A percentile compares a stretch with the other conserved stretches of the same genome.
Evolutionary conservation across 2,797 vertebrate species (phyloP).

Genomic region (Trematomus bernacchii): DNA sequence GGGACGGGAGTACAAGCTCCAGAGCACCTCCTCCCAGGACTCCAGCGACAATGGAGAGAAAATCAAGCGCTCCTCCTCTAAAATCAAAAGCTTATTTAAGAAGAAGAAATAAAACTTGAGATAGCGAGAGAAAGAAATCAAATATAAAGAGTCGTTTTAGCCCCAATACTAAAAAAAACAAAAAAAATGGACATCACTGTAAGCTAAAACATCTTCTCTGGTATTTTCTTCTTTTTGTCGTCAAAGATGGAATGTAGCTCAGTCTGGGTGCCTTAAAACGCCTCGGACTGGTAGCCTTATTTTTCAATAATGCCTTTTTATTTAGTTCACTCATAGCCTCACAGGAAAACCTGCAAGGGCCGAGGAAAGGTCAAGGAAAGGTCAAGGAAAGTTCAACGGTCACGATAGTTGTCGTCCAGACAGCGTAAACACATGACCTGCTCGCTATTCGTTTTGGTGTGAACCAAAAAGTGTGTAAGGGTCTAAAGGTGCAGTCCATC

Average conservation of each 20-base stretch:
- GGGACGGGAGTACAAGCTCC: constrained; percentile 89
- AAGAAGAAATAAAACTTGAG: constrained; percentile 88
- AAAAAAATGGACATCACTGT: constrained; percentile 71
- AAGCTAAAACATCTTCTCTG: constrained; percentile 80
- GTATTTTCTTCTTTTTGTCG: constrained; percentile 72
- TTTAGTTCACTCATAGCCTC: constrained; percentile 83
- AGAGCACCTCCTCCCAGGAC: constrained; percentile 92
- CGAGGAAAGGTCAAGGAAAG: constrained; percentile 64
- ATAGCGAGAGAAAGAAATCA: constrained; percentile 39
- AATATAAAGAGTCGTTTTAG: constrained; percentile 70
- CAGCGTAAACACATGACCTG: constrained; percentile 80
- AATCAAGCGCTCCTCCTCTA: constrained; percentile 94
- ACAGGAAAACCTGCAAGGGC: constrained; percentile 85
- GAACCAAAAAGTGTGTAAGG: constrained; percentile 58
- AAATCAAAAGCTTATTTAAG: constrained; percentile 98
- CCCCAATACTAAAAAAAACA: constrained; percentile 65
- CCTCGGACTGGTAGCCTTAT: constrained; percentile 84
- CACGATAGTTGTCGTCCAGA: constrained; percentile 80
- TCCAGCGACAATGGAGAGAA: constrained; percentile 94
- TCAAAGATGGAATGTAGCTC: constrained; percentile 90
- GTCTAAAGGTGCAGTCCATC: constrained; percentile 63
- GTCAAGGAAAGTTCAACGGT: constrained; percentile 72
- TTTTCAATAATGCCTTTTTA: constrained; percentile 82
- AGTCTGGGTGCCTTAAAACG: constrained; percentile 80
- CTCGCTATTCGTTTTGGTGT: constrained; percentile 80